These are phyloP conservation scores for Coptotermes formosanus DNA, from an alignment of 1,140 invertebrate genomes.

Conservation along the genomic window DNA sequence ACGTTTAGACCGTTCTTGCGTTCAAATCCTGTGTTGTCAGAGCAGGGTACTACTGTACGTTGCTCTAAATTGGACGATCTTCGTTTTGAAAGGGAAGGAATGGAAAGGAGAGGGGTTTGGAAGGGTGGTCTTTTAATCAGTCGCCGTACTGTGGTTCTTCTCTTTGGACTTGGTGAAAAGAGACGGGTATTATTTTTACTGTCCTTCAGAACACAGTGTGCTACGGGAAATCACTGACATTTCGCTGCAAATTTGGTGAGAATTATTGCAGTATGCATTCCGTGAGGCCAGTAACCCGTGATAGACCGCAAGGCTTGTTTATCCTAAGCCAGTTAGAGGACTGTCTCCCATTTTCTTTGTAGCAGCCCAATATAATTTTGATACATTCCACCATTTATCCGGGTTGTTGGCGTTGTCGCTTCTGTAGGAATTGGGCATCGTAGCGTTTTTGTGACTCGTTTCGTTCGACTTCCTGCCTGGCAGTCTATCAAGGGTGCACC, in stretches of 20 bases:
- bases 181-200: not conserved
- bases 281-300: no score
- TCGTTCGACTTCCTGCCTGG: no score
- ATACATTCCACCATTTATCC: no score
- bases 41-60: not conserved
- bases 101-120: not conserved
- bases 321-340: no score
- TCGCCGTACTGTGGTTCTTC: not conserved
- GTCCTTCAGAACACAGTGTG: not conserved
- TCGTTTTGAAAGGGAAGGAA: conserved; percentile 5
- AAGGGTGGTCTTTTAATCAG: not conserved
- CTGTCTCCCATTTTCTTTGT: no score
- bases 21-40: not conserved
- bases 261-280: no score
- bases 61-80: conserved; percentile 14
- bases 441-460: no score
- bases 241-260: not conserved
- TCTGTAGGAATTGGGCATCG: no score
- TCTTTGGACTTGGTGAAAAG: not conserved
- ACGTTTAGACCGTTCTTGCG: not conserved
- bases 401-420: no score
- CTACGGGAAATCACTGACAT: not conserved
- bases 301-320: no score
- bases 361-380: no score
- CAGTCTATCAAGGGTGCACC: no score